Conservation (phyloP, 2,888 invertebrate species). For the Argyra leucocephala region DNA sequence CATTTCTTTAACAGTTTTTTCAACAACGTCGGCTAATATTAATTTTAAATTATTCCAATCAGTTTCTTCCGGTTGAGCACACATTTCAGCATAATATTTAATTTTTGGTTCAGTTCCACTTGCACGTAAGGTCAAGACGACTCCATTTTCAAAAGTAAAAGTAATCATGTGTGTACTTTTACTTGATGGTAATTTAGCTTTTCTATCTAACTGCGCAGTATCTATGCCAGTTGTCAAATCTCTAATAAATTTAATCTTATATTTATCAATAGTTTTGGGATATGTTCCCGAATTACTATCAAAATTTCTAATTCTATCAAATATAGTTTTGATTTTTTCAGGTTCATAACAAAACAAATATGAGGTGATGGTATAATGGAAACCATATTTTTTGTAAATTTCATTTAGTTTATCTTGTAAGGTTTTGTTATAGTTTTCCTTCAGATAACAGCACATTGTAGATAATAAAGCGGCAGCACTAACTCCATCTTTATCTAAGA, state of each 20-base stretch:
- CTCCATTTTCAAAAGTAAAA: slow-evolving; percentile 78
- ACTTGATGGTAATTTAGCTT: slow-evolving; percentile 59
- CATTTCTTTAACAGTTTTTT: slow-evolving; percentile 67
- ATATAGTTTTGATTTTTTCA: slow-evolving; percentile 60
- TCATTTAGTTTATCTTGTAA: slow-evolving; percentile 57
- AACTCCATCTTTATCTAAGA: slow-evolving; percentile 94
- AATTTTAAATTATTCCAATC: slow-evolving; percentile 53
- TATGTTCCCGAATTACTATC: slow-evolving; percentile 51
- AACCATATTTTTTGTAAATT: slow-evolving; percentile 78
- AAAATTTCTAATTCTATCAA: slow-evolving; percentile 70
- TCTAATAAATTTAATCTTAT: slow-evolving; percentile 58
- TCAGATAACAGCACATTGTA: slow-evolving; percentile 64
- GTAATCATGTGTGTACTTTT: slow-evolving; percentile 83
- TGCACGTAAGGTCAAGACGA: slow-evolving; percentile 80
- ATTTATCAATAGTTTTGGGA: slow-evolving; percentile 60
- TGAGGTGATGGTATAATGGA: slow-evolving; percentile 76
- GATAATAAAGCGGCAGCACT: slow-evolving; percentile 74
- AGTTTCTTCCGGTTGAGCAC: slow-evolving; percentile 56
- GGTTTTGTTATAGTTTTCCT: slow-evolving; percentile 48
- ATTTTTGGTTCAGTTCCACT: slow-evolving; percentile 99
- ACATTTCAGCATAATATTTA: slow-evolving; percentile 93
- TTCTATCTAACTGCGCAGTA: slow-evolving; percentile 57
- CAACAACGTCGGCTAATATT: slow-evolving; percentile 63
- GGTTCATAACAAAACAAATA: slow-evolving; percentile 82
- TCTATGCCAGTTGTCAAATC: slow-evolving; percentile 81